Percentiles rank a stretch among this genome's conserved stretches.
These are phyloP conservation scores for Ammodytes dubius DNA, from an alignment of 2,113 vertebrate genomes.

Conservation along the genomic window DNA sequence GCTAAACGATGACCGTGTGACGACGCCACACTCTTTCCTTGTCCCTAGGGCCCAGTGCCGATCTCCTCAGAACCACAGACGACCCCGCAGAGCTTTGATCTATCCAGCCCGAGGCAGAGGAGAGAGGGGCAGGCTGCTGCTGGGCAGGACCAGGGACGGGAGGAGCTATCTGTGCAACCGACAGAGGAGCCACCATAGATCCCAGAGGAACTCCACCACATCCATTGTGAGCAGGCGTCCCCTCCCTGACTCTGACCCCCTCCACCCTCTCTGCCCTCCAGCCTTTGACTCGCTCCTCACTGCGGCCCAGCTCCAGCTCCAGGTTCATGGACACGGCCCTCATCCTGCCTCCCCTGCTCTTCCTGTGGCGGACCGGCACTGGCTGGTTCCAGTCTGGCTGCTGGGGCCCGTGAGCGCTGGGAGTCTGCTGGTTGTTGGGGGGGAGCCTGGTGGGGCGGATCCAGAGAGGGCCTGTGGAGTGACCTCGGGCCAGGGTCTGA, in stretches of 20 bases:
- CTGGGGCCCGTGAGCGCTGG: background rate
- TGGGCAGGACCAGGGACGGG: conserved; percentile 24
- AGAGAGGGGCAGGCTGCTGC: conserved; percentile 24
- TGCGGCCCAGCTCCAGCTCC: conserved; percentile 66
- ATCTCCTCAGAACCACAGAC: conserved; percentile 84
- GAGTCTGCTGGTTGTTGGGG: conserved; percentile 18
- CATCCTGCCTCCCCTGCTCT: conserved; percentile 79
- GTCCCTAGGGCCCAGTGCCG: conserved; percentile 82
- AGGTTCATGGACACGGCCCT: conserved; percentile 78
- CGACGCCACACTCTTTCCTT: conserved; percentile 89
- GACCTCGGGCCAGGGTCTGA: conserved; percentile 17
- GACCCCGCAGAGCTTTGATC: conserved; percentile 73
- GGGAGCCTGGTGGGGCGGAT: conserved; percentile 51
- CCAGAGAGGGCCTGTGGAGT: conserved; percentile 58
- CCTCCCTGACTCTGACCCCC: conserved; percentile 54
- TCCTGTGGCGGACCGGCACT: conserved; percentile 84
- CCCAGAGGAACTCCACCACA: conserved; percentile 39
- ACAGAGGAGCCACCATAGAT: conserved; percentile 7
- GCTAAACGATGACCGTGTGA: conserved; percentile 89
- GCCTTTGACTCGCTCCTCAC: conserved; percentile 32
- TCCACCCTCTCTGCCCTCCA: conserved; percentile 56
- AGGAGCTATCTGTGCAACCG: conserved; percentile 43
- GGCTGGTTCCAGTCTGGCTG: conserved; percentile 74
- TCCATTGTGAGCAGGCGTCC: conserved; percentile 1
- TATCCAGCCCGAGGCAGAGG: conserved; percentile 28